These are phyloP conservation scores for Macaria notata DNA, from an alignment of 2,888 invertebrate species.

Conservation along the genomic window DNA sequence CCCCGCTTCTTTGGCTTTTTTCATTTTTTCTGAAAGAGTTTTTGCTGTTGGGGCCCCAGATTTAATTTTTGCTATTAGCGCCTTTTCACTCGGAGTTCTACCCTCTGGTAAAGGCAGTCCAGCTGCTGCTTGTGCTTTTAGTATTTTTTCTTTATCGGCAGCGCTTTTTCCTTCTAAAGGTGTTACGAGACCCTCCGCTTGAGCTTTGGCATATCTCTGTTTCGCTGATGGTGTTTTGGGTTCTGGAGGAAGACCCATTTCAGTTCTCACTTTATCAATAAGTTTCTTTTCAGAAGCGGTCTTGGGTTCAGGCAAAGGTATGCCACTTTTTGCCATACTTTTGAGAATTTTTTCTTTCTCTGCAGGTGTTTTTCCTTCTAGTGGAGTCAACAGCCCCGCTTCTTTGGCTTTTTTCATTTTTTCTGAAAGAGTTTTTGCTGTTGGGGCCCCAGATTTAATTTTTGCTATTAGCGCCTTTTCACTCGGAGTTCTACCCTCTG, in stretches of 20 bases:
- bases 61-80: slow-evolving; percentile 36
- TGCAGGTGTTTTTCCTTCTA: slow-evolving; percentile 32
- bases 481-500: slow-evolving; percentile 42
- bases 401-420: slow-evolving; percentile 38
- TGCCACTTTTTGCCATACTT: slow-evolving; percentile 33
- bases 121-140: slow-evolving; percentile 31
- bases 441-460: slow-evolving; percentile 17
- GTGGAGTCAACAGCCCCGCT: slow-evolving; percentile 32
- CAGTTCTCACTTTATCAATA: slow-evolving; percentile 27
- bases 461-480: slow-evolving; percentile 43
- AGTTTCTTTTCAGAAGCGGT: slow-evolving; percentile 43
- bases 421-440: slow-evolving; percentile 35
- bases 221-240: slow-evolving; percentile 29
- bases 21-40: slow-evolving; percentile 36
- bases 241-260: slow-evolving; percentile 42
- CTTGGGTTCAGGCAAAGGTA: slow-evolving; percentile 41
- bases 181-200: slow-evolving; percentile 31
- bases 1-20: slow-evolving; percentile 38
- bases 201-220: slow-evolving; percentile 22
- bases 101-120: slow-evolving; percentile 39
- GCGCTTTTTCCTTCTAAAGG: slow-evolving; percentile 37
- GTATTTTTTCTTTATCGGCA: slow-evolving; percentile 29
- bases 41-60: slow-evolving; percentile 21
- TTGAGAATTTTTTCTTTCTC: slow-evolving; percentile 41
- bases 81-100: slow-evolving; percentile 44